Evolutionary conservation across 2,888 invertebrate species (phyloP).

Genomic region (Metopia argyrocephala): DNA sequence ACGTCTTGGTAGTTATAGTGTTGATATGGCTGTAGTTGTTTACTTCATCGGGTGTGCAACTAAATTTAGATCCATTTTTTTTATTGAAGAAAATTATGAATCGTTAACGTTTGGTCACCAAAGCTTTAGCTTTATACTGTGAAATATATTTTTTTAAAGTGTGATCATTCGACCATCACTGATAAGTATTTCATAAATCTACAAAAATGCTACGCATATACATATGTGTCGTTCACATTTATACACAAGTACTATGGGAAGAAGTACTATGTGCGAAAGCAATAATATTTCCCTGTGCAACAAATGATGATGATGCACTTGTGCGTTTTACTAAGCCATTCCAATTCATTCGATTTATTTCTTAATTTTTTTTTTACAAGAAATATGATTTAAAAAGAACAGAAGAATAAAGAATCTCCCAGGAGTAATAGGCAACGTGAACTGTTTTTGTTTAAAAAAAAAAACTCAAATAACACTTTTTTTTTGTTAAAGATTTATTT

Average conservation of each 20-base stretch:
- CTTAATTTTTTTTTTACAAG: neutral
- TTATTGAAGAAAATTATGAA: no score
- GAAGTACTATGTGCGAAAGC: constrained; percentile 29
- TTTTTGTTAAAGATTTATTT: neutral
- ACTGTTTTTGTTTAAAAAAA: constrained; percentile 31
- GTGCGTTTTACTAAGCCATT: constrained; percentile 40
- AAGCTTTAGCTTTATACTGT: no score
- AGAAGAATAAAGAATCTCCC: neutral
- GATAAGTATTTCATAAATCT: constrained; percentile 4
- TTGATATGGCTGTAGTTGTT: no score
- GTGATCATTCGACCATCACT: constrained; percentile 34
- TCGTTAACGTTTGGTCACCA: no score
- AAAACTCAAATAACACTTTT: neutral
- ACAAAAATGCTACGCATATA: constrained; percentile 17
- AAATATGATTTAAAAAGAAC: constrained; percentile 14
- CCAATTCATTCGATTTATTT: neutral
- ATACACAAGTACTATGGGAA: constrained; percentile 27
- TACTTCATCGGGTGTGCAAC: no score
- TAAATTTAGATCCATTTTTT: no score
- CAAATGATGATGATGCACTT: constrained; percentile 18
- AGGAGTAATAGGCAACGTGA: constrained; percentile 18
- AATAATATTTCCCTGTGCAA: constrained; percentile 1
- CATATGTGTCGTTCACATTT: neutral
- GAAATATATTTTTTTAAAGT: neutral
- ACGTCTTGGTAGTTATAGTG: no score